These are phyloP conservation scores for Dendronephthya gigantea DNA, from an alignment of 64 coral and sea anemone species.

Conservation along the genomic window DNA sequence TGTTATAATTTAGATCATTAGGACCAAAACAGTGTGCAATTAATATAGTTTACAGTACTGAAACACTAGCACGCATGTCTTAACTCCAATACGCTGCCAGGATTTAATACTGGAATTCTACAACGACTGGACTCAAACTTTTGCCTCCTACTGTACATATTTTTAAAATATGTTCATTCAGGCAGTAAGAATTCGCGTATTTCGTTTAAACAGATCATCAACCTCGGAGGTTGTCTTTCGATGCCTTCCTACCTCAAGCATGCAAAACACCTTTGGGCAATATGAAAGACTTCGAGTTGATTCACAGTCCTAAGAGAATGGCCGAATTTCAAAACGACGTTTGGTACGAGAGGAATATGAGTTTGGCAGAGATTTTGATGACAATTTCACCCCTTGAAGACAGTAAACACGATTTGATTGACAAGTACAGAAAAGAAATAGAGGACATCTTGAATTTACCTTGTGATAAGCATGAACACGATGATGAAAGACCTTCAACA, in stretches of 20 bases:
- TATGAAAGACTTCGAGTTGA: not conserved
- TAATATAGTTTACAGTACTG: too few species aligned
- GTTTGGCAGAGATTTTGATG: not conserved
- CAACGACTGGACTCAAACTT: too few species aligned
- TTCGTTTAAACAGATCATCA: not conserved
- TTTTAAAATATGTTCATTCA: not conserved
- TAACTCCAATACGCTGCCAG: too few species aligned
- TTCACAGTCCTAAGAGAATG: not conserved
- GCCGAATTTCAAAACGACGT: not conserved
- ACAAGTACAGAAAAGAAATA: not conserved
- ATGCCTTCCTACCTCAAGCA: not conserved
- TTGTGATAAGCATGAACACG: not conserved
- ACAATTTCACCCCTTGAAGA: not conserved
- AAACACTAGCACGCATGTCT: too few species aligned
- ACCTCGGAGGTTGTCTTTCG: not conserved
- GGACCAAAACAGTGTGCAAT: too few species aligned
- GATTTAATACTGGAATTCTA: too few species aligned
- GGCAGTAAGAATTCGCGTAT: not conserved
- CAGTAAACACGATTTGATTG: not conserved
- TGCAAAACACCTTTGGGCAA: not conserved
- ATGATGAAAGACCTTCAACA: not conserved
- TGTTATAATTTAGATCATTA: too few species aligned
- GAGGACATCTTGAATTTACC: not conserved
- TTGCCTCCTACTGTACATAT: too few species aligned
- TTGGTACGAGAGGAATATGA: not conserved